Percentiles rank a stretch among this genome's conserved stretches.
Conservation (phyloP, 2,888 invertebrate species). For the Harpalus rufipes region DNA sequence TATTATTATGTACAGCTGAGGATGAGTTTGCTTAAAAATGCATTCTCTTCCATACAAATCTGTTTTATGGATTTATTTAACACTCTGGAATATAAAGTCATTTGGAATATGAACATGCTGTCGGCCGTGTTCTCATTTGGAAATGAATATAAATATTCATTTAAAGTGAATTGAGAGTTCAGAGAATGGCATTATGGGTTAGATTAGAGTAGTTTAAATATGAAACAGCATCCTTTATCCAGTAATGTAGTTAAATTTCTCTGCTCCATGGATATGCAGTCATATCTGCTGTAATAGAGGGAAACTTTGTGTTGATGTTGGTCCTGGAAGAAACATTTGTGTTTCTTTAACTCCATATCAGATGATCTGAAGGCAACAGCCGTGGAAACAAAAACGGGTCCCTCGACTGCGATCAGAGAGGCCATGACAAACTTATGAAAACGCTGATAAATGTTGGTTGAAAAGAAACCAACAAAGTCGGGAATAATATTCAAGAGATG, state of each 20-base stretch:
- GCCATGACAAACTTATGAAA: constrained; percentile 58
- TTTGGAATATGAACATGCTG: too few species aligned
- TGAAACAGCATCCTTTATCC: background rate
- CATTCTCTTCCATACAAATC: too few species aligned
- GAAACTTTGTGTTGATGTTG: background rate
- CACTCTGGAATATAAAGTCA: too few species aligned
- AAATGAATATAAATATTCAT: background rate
- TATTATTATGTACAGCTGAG: too few species aligned
- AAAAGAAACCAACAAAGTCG: constrained; percentile 55
- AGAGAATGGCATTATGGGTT: background rate
- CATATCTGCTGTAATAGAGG: background rate
- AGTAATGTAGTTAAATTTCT: background rate
- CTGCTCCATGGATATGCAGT: background rate
- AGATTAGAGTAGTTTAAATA: background rate
- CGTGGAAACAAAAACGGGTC: constrained; percentile 36
- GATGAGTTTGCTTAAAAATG: too few species aligned
- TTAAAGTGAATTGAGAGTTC: background rate
- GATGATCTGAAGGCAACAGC: background rate
- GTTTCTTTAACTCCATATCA: background rate
- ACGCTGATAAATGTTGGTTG: constrained; percentile 64
- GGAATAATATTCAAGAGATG: constrained; percentile 50
- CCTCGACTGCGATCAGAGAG: constrained; percentile 4
- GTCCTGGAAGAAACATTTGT: background rate
- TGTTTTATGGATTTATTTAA: too few species aligned
- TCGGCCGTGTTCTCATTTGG: background rate